Conservation (phyloP, 2,888 invertebrate species). For the Axea sp. region DNA sequence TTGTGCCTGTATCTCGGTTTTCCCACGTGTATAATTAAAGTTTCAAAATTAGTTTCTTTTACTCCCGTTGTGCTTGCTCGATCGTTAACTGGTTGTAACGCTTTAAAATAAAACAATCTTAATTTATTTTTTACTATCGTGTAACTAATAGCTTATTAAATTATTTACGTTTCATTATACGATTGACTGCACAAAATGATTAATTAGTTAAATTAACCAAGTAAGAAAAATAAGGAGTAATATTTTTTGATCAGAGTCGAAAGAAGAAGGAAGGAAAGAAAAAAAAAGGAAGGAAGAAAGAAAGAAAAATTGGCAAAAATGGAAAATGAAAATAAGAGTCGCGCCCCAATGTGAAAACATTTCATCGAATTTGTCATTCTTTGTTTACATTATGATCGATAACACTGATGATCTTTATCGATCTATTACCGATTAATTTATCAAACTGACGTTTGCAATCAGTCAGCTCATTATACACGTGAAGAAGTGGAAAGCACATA, state of each 20-base stretch:
- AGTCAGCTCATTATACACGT: conserved; percentile 20
- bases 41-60: conserved; percentile 3
- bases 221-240: too few species aligned
- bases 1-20: background rate
- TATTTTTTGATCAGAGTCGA: too few species aligned
- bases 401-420: conserved; percentile 5
- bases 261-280: too few species aligned
- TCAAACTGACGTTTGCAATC: conserved; percentile 27
- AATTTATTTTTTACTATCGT: background rate
- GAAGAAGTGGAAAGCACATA: too few species aligned
- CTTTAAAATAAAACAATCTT: background rate
- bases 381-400: background rate
- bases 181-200: too few species aligned
- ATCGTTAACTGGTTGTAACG: conserved; percentile 10
- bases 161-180: too few species aligned
- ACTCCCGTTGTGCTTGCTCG: background rate
- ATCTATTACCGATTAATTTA: conserved; percentile 15
- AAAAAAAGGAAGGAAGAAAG: too few species aligned
- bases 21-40: conserved; percentile 13
- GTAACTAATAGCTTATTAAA: conserved; percentile 7
- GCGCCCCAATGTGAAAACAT: too few species aligned
- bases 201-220: too few species aligned
- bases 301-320: too few species aligned
- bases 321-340: too few species aligned
- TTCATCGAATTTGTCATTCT: too few species aligned